A percentile compares a stretch with the other conserved stretches of the same genome.
Evolutionary conservation across 2,888 invertebrate genomes (phyloP).

Genomic region (Eristalis pertinax): DNA sequence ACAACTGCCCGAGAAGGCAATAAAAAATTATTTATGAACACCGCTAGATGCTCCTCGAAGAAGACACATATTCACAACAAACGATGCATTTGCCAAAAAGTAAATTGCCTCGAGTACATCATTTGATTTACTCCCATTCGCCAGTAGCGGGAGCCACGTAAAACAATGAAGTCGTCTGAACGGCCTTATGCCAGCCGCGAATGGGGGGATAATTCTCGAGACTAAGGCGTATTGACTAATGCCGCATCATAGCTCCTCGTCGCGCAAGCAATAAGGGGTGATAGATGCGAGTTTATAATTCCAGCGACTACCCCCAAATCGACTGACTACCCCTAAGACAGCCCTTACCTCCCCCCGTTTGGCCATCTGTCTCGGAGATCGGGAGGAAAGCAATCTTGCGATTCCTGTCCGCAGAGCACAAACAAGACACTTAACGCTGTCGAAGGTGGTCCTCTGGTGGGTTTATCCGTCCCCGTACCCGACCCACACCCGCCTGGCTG

Average conservation of each 20-base stretch:
- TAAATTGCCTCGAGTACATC: constrained; percentile 59
- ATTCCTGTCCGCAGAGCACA: constrained; percentile 34
- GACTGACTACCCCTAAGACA: background rate
- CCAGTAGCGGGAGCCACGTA: constrained; percentile 12
- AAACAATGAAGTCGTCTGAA: constrained; percentile 67
- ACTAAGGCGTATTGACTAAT: constrained; percentile 53
- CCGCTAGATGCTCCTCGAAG: constrained; percentile 54
- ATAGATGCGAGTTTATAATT: constrained; percentile 66
- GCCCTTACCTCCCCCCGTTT: background rate
- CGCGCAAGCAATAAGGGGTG: constrained; percentile 31
- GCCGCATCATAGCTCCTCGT: constrained; percentile 52
- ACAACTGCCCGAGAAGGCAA: constrained; percentile 51
- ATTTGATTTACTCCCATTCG: constrained; percentile 53
- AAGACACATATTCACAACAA: constrained; percentile 63
- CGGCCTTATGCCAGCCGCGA: constrained; percentile 5
- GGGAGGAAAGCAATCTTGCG: constrained; percentile 32
- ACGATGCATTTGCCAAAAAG: constrained; percentile 71
- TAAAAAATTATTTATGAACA: constrained; percentile 71
- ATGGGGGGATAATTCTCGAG: constrained; percentile 13
- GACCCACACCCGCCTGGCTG: constrained; percentile 21
- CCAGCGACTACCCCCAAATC: constrained; percentile 37
- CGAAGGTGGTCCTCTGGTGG: constrained; percentile 52
- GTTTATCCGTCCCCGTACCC: constrained; percentile 12
- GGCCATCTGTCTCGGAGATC: constrained; percentile 17
- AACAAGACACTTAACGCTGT: constrained; percentile 67